A percentile compares a stretch with the other conserved stretches of the same genome.
Conservation (phyloP, 1,140 invertebrate genomes). For the Tetraneura akinire region DNA sequence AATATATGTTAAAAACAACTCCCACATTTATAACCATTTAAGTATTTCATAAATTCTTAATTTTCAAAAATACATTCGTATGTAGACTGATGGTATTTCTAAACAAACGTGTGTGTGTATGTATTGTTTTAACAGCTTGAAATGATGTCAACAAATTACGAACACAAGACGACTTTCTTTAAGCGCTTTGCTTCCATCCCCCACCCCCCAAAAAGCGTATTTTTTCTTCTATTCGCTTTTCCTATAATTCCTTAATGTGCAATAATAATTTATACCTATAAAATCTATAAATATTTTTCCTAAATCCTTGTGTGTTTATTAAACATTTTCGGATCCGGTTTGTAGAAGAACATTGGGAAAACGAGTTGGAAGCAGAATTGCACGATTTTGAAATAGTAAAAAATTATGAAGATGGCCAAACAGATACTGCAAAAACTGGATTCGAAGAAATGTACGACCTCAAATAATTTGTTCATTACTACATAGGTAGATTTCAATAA, state of each 20-base stretch:
- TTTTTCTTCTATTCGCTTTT: slow-evolving; percentile 48
- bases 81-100: slow-evolving; percentile 17
- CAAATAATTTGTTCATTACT: slow-evolving; percentile 38
- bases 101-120: slow-evolving; percentile 34
- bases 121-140: slow-evolving; percentile 49
- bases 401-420: slow-evolving; percentile 56
- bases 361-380: slow-evolving; percentile 86
- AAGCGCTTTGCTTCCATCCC: slow-evolving; percentile 30
- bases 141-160: slow-evolving; percentile 39
- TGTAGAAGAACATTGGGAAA: slow-evolving; percentile 89
- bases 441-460: slow-evolving; percentile 36
- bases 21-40: too few species aligned
- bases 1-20: not conserved
- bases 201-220: slow-evolving; percentile 37
- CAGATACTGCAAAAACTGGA: slow-evolving; percentile 18
- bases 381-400: slow-evolving; percentile 88
- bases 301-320: slow-evolving; percentile 46
- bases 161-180: slow-evolving; percentile 47
- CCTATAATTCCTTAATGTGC: slow-evolving; percentile 31
- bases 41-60: slow-evolving; percentile 7
- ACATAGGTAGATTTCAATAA: slow-evolving; percentile 7
- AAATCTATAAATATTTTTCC: slow-evolving; percentile 40
- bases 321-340: slow-evolving; percentile 47
- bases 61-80: slow-evolving; percentile 23
- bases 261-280: slow-evolving; percentile 38